Evolutionary conservation across 2,888 invertebrate genomes (phyloP), one percentile per base, ranked within the genome.

Genomic region (Nebria brevicollis): DNA sequence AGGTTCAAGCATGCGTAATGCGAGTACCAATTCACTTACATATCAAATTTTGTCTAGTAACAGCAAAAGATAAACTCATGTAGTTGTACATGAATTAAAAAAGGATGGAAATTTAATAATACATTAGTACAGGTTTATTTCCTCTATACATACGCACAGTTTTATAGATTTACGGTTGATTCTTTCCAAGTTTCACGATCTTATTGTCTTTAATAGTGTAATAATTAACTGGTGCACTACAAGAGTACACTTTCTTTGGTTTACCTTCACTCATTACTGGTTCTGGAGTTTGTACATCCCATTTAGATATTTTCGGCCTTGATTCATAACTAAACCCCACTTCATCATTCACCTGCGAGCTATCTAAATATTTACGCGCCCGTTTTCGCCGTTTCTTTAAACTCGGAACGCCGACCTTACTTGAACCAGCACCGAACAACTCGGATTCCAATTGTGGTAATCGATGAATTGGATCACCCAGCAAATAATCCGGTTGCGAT

Each of bases 181-280:
- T 66, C 42, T 77, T 83, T 83, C 34, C 34, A 25, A 91, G 82
- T 81, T 90, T 87, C 1, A 92, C 87, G 79, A 92, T 92, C 85
- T 90, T 89, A 66, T 90, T 90, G 81, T 92, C 88, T 84, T 88
- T 90, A 43, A 92, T 87, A 0, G 92, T 91, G 81, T 92, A 92
- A 87, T 90, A 88, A 66, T 66, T 66, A 10, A 70, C 43, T 65
- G 41, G 25, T 7, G 7, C 1, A 13, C 13, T 3, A 13, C 34
- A 86, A 66, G 85, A 86, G 83, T 82, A 86, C 77, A 83, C 82
- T 83, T 86, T 86, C 77, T 65, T 41, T 72, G 25, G 72, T 76
- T 68, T 75, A 83, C 66, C 6, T 64, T 15, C 42, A 25, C 13
- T 72, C 83, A 75, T 77, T 77, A 43, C 65, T 72, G 70, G n/a